A percentile compares a stretch with the other conserved stretches of the same genome.
These are phyloP conservation scores for Acrocephalus scirpaceus DNA, from an alignment of 2,797 vertebrate genomes.

Conservation along the genomic window DNA sequence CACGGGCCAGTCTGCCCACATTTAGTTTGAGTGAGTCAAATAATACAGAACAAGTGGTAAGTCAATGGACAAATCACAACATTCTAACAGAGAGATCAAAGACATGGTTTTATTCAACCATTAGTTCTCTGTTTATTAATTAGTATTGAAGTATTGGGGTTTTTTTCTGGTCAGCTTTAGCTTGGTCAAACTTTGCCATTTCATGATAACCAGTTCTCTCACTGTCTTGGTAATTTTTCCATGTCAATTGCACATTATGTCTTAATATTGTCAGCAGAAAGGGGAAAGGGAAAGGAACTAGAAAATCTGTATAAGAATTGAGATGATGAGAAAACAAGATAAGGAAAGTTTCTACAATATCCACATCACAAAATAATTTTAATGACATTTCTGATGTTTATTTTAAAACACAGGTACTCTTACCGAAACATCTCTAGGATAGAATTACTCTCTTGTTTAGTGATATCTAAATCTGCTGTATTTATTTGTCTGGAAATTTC, in stretches of 20 bases:
- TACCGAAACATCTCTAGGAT: background rate
- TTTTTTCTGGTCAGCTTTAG: background rate
- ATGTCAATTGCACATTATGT: background rate
- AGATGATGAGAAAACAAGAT: background rate
- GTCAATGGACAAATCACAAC: background rate
- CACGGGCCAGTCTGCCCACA: background rate
- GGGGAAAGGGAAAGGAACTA: background rate
- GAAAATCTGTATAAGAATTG: background rate
- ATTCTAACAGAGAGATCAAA: background rate
- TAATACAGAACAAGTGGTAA: background rate
- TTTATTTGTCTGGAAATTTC: background rate
- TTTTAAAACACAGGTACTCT: background rate
- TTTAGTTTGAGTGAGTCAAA: background rate
- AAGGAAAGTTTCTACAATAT: background rate
- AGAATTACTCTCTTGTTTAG: background rate
- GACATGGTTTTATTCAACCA: background rate
- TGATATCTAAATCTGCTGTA: background rate
- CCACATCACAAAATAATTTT: background rate
- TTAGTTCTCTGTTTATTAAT: background rate
- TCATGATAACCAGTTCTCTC: background rate
- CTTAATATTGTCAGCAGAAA: background rate
- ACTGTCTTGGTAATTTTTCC: background rate
- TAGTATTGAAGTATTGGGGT: fast-evolving
- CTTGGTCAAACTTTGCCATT: background rate
- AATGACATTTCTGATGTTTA: background rate